Conservation (phyloP, 2,888 invertebrate genomes). For the Drosophila vallismaia region DNA sequence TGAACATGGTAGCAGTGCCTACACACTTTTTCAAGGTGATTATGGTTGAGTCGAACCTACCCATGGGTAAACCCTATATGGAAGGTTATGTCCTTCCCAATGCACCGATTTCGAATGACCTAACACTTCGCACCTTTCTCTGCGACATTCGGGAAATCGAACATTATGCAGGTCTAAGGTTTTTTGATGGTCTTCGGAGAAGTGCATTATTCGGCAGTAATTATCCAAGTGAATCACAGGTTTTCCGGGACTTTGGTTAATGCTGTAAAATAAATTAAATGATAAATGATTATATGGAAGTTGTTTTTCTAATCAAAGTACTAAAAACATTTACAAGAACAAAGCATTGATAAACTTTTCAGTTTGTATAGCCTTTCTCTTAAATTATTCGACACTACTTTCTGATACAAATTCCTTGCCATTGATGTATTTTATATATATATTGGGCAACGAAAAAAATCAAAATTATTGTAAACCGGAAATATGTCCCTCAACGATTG, state of each 20-base stretch:
- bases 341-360: neutral
- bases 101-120: slow-evolving; percentile 89
- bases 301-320: neutral
- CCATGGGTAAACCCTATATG: slow-evolving; percentile 90
- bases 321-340: neutral
- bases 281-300: neutral
- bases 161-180: slow-evolving; percentile 93
- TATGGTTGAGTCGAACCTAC: slow-evolving; percentile 87
- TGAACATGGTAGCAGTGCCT: slow-evolving; percentile 96
- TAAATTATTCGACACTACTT: neutral
- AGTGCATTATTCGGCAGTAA: slow-evolving; percentile 85
- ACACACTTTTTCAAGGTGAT: slow-evolving; percentile 99
- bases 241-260: slow-evolving; percentile 63
- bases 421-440: neutral
- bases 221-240: slow-evolving; percentile 60
- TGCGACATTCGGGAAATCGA: slow-evolving; percentile 96
- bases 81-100: slow-evolving; percentile 98
- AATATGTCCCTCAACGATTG: slow-evolving; percentile 39
- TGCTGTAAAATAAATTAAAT: neutral
- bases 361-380: neutral
- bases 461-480: slow-evolving; percentile 35
- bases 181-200: slow-evolving; percentile 92
- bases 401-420: slow-evolving; percentile 1
- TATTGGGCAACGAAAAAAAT: neutral
- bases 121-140: slow-evolving; percentile 89